These are phyloP conservation scores for Drosophila nigritarsus DNA, from an alignment of 2,888 invertebrate species.

Conservation along the genomic window DNA sequence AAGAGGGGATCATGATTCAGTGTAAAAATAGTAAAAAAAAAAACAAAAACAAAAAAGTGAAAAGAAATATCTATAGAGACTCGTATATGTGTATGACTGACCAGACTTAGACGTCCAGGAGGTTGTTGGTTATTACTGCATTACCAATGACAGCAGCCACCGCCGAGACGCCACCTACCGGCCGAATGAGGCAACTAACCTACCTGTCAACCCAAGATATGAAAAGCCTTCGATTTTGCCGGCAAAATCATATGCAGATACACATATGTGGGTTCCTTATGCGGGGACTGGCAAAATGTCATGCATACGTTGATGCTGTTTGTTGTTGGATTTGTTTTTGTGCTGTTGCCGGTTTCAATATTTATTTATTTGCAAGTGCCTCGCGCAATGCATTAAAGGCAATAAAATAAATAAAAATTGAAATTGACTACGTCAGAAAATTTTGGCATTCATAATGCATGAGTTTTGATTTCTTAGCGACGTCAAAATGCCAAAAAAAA, in stretches of 20 bases:
- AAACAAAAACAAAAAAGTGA: constrained; percentile 31
- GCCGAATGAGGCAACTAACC: constrained; percentile 61
- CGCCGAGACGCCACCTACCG: constrained; percentile 75
- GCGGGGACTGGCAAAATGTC: constrained; percentile 61
- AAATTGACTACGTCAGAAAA: constrained; percentile 81
- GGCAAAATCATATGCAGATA: constrained; percentile 64
- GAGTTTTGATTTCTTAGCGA: constrained; percentile 79
- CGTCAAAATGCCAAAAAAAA: constrained; percentile 45
- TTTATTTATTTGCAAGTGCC: constrained; percentile 76
- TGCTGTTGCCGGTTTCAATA: constrained; percentile 56
- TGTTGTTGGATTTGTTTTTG: constrained; percentile 14
- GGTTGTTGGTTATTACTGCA: constrained; percentile 63
- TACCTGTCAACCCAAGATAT: constrained; percentile 76
- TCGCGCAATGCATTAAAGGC: constrained; percentile 76
- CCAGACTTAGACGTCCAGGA: constrained; percentile 49
- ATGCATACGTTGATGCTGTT: constrained; percentile 52
- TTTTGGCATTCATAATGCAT: constrained; percentile 83
- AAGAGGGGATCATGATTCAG: constrained; percentile 72
- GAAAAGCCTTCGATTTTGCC: constrained; percentile 53
- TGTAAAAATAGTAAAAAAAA: constrained; percentile 68
- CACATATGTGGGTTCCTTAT: constrained; percentile 59
- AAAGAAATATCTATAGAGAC: constrained; percentile 30
- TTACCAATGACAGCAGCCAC: constrained; percentile 66
- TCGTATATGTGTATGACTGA: constrained; percentile 42
- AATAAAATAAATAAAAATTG: constrained; percentile 81